Evolutionary conservation across 2,888 invertebrate genomes (phyloP).

Genomic region (Dynastes grantii): DNA sequence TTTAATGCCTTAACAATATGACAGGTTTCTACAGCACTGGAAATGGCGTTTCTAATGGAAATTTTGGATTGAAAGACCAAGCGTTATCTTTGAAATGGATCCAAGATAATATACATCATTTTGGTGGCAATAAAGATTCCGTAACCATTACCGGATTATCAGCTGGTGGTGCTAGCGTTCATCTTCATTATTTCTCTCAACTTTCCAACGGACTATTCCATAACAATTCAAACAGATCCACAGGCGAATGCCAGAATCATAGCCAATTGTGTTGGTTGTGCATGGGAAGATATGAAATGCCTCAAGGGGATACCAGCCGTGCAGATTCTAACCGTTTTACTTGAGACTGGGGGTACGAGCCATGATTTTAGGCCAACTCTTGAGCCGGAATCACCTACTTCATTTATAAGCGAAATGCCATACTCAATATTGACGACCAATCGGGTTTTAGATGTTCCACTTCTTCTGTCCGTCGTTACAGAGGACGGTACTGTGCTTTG

Average conservation of each 20-base stretch:
- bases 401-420: slow-evolving; percentile 18
- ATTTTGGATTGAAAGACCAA: no score
- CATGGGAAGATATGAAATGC: background rate
- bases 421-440: background rate
- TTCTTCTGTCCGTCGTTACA: slow-evolving; percentile 36
- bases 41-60: slow-evolving; percentile 63
- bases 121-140: background rate
- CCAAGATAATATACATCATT: background rate
- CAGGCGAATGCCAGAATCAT: background rate
- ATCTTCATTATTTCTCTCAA: background rate
- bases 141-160: background rate
- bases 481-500: slow-evolving; percentile 33
- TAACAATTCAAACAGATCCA: background rate
- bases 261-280: background rate
- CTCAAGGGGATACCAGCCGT: background rate
- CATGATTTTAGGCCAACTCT: slow-evolving; percentile 48
- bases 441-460: slow-evolving; percentile 14
- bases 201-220: background rate
- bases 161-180: background rate
- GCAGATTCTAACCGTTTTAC: background rate
- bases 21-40: slow-evolving; percentile 52
- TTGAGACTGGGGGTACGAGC: background rate
- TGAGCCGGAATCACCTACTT: slow-evolving; percentile 59
- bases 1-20: background rate
- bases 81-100: background rate